Base-by-base conservation (phyloP, 2,113 vertebrate genomes). In the Tricholaema leucomelas region DNA sequence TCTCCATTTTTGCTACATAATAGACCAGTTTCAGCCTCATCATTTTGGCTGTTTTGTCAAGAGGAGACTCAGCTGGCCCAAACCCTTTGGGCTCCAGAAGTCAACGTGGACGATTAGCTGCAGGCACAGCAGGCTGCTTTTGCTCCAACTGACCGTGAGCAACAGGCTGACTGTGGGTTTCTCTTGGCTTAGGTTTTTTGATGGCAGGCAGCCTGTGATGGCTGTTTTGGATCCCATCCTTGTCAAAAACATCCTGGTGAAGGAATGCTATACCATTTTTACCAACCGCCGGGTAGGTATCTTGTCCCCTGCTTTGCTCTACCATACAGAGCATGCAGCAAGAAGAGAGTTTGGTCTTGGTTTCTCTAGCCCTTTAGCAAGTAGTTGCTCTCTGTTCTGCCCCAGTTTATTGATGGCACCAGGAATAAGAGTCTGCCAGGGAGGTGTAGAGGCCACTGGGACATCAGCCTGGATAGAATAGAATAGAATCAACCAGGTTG, bases 231-330 rank as follows among this genome's bases (percentile, higher is more conserved):
- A 98, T 72, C 96, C 97, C 7, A 44, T 93, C 42, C 94, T 98
- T 23, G 93, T 98, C 52, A 98, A 98, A 96, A 81, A 60, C 24
- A 87, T 98, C 84, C 36, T 98, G 94, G 97, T 98, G 78, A 98
- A 98, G 94, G 98, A 98, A 38, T 98, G 96, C 92, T 98, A 97
- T 82, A 89, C 75, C 10, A 3, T 60, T 70, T 98, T 98, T 67
- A 98, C 98, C 80, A 98, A 98, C 78, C 95, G 91, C 79, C 94
- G 97, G 95, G 98, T 98, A 85, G 90, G 97, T 95, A 35, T 35
- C 31, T 18, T 2, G 4, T 10, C 4, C 11, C 0, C 0, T 19
- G 33, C 9, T 80, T 77, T 76, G 24, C 63, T 73, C 20, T 67
- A 4, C 33, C 8, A n/a, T 8, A 10, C 50, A 65, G 13, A 27